A percentile compares a stretch with the other conserved stretches of the same genome.
Evolutionary conservation across 1,140 invertebrate species (phyloP).

Genomic region (Camponotus vicinus): DNA sequence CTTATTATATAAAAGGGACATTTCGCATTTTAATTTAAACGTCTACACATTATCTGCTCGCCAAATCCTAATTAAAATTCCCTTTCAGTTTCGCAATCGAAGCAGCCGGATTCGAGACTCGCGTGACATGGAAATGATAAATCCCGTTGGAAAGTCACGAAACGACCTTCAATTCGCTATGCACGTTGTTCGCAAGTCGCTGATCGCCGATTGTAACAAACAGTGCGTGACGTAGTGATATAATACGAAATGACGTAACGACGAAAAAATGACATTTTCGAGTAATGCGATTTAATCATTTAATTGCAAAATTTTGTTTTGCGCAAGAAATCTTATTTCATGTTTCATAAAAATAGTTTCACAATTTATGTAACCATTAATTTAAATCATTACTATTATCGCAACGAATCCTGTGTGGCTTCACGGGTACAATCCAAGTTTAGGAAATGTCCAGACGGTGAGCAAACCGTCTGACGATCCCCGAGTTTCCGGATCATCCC

Average conservation of each 20-base stretch:
- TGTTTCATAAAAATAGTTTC: background rate
- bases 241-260: background rate
- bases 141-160: background rate
- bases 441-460: background rate
- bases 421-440: background rate
- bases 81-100: background rate
- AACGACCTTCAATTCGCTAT: constrained; percentile 20
- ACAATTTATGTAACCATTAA: background rate
- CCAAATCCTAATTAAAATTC: constrained; percentile 10
- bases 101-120: background rate
- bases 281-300: constrained; percentile 13
- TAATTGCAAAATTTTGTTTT: background rate
- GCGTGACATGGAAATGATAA: background rate
- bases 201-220: background rate
- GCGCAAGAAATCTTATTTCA: background rate
- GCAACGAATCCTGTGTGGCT: background rate
- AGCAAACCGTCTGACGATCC: background rate
- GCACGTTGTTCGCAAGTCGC: background rate
- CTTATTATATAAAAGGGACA: background rate
- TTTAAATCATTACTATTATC: background rate
- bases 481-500: constrained; percentile 31
- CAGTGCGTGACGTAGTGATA: background rate
- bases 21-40: constrained; percentile 1
- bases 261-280: background rate
- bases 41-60: background rate